Percentiles rank a stretch among this genome's conserved stretches.
Conservation (phyloP, 2,113 vertebrate species). For the Salvelinus namaycush region DNA sequence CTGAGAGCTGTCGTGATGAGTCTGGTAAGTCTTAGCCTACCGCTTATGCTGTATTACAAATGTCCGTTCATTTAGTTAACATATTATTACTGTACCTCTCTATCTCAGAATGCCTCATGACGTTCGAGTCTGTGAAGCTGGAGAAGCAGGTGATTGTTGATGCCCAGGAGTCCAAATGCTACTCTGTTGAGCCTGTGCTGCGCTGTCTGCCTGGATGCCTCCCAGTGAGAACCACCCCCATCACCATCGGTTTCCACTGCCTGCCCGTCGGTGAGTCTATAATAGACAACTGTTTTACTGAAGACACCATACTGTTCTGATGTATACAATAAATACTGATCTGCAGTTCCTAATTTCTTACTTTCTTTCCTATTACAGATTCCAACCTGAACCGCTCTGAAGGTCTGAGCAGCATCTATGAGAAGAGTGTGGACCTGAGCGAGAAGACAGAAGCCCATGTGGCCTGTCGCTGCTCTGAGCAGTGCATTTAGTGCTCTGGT, state of each 20-base stretch:
- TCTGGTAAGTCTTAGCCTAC: conserved; percentile 37
- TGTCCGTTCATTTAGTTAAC: too few species aligned
- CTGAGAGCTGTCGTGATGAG: conserved; percentile 67
- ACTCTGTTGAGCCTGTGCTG: conserved; percentile 75
- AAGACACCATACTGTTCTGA: not conserved
- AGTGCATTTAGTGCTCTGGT: conserved; percentile 56
- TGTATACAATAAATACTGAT: not conserved
- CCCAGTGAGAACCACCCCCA: conserved; percentile 43
- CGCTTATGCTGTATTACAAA: not conserved
- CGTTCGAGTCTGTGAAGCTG: conserved; percentile 63
- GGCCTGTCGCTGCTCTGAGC: conserved; percentile 64
- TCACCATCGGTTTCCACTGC: conserved; percentile 75
- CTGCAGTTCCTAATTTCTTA: not conserved
- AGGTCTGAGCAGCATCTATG: conserved; percentile 31
- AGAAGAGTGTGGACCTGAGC: conserved; percentile 63
- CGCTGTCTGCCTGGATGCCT: conserved; percentile 70
- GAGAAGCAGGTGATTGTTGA: conserved; percentile 59
- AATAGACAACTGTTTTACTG: not conserved
- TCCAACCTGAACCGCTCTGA: conserved; percentile 25
- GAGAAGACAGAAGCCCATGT: conserved; percentile 62
- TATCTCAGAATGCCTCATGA: conserved; percentile 72
- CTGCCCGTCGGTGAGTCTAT: conserved; percentile 63
- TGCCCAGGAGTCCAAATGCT: conserved; percentile 68
- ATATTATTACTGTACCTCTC: not conserved
- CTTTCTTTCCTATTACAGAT: conserved; percentile 43